A percentile compares a stretch with the other conserved stretches of the same genome.
These are phyloP conservation scores for Laspeyria flexula DNA, from an alignment of 2,888 invertebrate genomes.

Conservation along the genomic window DNA sequence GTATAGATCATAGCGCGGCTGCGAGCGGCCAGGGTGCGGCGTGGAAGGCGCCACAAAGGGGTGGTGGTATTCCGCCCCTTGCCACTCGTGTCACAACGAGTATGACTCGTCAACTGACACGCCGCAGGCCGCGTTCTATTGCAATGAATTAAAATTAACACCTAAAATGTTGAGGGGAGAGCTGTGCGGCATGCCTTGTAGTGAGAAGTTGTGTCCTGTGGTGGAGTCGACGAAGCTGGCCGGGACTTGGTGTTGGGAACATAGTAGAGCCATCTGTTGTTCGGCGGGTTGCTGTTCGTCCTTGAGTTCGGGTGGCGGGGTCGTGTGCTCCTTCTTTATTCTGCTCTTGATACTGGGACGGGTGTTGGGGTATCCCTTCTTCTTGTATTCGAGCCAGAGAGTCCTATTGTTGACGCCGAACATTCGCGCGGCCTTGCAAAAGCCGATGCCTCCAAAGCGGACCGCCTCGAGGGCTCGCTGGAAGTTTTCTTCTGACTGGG, in stretches of 20 bases:
- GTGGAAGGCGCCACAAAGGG: constrained; percentile 35
- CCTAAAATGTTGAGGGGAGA: constrained; percentile 90
- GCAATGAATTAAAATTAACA: constrained; percentile 92
- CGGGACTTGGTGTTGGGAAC: constrained; percentile 88
- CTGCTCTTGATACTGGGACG: constrained; percentile 92
- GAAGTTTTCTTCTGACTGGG: constrained; percentile 94
- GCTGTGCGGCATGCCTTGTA: constrained; percentile 87
- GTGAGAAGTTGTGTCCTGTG: constrained; percentile 88
- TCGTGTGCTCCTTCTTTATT: constrained; percentile 89
- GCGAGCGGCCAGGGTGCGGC: constrained; percentile 32
- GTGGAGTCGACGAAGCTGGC: constrained; percentile 90
- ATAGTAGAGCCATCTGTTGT: constrained; percentile 85
- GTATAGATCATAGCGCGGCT: constrained; percentile 53
- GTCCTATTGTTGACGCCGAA: constrained; percentile 95
- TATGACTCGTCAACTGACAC: constrained; percentile 58
- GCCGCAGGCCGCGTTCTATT: constrained; percentile 84
- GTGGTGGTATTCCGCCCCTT: constrained; percentile 49
- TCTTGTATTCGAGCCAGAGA: constrained; percentile 94
- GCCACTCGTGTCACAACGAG: constrained; percentile 78
- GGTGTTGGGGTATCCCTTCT: constrained; percentile 93
- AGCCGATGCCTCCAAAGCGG: constrained; percentile 93
- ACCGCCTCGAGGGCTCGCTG: constrained; percentile 93
- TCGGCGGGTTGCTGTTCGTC: constrained; percentile 64
- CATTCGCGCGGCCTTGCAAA: constrained; percentile 93
- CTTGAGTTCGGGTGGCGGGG: constrained; percentile 87